Base-by-base conservation (phyloP, 2,888 invertebrate genomes). In the Napeogenes inachia region DNA sequence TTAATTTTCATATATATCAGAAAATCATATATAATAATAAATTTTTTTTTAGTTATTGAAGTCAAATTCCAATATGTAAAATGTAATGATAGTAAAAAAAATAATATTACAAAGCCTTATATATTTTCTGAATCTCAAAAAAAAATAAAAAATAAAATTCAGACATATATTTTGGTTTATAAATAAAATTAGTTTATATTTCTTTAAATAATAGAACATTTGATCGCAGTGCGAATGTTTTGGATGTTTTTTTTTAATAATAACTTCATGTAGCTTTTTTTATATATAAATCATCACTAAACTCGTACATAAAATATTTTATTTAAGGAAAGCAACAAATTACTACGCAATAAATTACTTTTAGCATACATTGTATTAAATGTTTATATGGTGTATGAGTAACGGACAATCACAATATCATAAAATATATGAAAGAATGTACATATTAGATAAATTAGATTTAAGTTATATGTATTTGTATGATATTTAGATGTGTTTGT, bases 401-500 rank as follows among this genome's bases (percentile, higher is more conserved):
- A 62, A 63, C 64, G 65, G 65, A 64, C 55, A 66, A 71, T 68
- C 71, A 72, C 71, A 71, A 78, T 76, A 79, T 77, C 74, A 75
- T 75, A 71, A 64, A 73, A 67, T 71, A 73, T 76, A 75, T 74
- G 61, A 61, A 12, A 50, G 12, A 50, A 50, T 87, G 87, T 88
- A 87, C 79, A 89, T 89, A 89, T 68, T 86, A 86, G 78, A 65
- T 63, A 70, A 68, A 59, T 57, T 84, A 81, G 73, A 32, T 45
- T 35, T 85, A 85, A 81, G 79, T 71, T 73, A 70, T 68, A 78
- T 83, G 78, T 84, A 81, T 81, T 78, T 84, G 80, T 86, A 84
- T 84, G 79, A 85, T 82, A 86, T 83, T 81, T 83, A 85, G 80
- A 84, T 73, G 85, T 84, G 84, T 87, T 87, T 86, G 77, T 79